A percentile compares a stretch with the other conserved stretches of the same genome.
These are phyloP conservation scores for Conomelus anceps DNA, from an alignment of 2,888 invertebrate genomes.

Conservation along the genomic window DNA sequence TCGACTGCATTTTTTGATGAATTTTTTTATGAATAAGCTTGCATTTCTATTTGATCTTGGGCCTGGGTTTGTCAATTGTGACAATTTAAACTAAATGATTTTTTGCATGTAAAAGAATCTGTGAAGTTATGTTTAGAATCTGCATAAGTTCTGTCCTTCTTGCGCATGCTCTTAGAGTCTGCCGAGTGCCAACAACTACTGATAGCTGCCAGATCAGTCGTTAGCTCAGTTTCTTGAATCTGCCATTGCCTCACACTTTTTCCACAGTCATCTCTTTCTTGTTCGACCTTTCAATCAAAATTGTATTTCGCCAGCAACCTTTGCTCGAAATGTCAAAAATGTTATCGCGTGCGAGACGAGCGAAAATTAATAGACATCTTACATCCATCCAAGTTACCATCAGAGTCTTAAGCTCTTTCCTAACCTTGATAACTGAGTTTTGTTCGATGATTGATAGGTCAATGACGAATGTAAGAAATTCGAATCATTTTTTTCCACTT, in stretches of 20 bases:
- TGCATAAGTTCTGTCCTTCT: too few relatives aligned
- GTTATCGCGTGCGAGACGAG: not conserved
- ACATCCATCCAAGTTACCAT: too few relatives aligned
- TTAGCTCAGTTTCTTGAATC: not conserved
- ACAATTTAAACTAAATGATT: too few relatives aligned
- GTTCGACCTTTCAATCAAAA: not conserved
- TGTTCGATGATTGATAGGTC: not conserved
- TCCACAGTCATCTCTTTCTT: not conserved
- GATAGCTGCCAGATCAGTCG: not conserved
- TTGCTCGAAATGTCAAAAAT: not conserved
- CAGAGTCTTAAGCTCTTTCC: not conserved
- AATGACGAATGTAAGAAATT: not conserved
- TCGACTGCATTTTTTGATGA: too few relatives aligned
- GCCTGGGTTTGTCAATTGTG: too few relatives aligned
- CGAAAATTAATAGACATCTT: not conserved
- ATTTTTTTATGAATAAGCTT: too few relatives aligned
- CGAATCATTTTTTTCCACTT: not conserved
- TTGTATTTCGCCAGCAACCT: not conserved
- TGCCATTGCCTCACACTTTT: not conserved
- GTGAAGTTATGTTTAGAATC: too few relatives aligned
- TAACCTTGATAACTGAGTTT: not conserved
- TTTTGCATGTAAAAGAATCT: too few relatives aligned
- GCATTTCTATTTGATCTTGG: too few relatives aligned
- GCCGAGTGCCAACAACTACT: not conserved
- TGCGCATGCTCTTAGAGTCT: too few relatives aligned